Evolutionary conservation across 1,140 invertebrate species (phyloP).

Genomic region (Pachypsylla venusta): DNA sequence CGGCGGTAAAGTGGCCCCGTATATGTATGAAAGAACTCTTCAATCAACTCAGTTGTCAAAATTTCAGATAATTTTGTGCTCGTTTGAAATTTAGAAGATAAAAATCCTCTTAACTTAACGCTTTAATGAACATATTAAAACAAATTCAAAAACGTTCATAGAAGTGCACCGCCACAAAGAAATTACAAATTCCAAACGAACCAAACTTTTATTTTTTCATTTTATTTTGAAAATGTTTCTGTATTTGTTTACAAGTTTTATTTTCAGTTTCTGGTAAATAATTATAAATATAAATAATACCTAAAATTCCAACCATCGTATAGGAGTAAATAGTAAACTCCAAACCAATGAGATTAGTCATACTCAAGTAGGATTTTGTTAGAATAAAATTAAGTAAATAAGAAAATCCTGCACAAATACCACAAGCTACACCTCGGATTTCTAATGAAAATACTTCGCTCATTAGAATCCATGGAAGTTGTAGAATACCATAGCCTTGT

Average conservation of each 20-base stretch:
- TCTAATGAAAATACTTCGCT: conserved; percentile 24
- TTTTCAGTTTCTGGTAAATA: conserved; percentile 22
- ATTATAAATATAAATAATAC: conserved; percentile 20
- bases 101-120: no score
- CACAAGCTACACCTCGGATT: conserved; percentile 11
- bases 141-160: no score
- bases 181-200: no score
- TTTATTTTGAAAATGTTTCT: conserved; percentile 21
- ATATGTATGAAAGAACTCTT: no score
- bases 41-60: no score
- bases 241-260: conserved; percentile 20
- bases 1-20: no score
- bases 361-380: conserved; percentile 4
- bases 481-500: conserved; percentile 17
- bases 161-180: no score
- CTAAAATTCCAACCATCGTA: conserved; percentile 15
- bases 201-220: no score
- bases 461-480: conserved; percentile 23
- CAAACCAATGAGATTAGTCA: neutral
- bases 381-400: neutral
- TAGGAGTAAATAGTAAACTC: conserved; percentile 20
- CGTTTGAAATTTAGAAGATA: no score
- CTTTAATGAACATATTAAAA: no score
- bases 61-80: no score
- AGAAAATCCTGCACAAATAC: neutral